Conservation (phyloP, 2,797 vertebrate species). For the Peromyscus eremicus region DNA sequence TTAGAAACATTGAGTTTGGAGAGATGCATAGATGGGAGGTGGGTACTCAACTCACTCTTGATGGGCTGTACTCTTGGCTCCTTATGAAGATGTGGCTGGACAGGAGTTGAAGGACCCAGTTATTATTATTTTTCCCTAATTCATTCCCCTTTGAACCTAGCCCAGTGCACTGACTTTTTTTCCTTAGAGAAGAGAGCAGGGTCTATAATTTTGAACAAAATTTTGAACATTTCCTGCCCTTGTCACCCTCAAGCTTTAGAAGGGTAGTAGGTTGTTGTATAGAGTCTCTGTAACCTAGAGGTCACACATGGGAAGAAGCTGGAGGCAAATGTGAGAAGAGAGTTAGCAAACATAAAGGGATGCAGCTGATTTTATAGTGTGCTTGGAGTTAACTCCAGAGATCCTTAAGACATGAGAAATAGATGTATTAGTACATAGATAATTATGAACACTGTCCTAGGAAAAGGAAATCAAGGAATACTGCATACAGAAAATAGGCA, state of each 20-base stretch:
- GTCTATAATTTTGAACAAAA: neutral
- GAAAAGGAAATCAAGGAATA: constrained; percentile 14
- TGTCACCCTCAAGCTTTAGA: neutral
- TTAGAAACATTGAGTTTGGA: neutral
- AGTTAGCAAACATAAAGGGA: neutral
- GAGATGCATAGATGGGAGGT: neutral
- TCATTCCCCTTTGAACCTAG: constrained; percentile 1
- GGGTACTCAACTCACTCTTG: neutral
- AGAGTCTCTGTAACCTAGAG: neutral
- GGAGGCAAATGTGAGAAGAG: neutral
- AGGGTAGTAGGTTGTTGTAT: neutral
- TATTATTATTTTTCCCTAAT: neutral
- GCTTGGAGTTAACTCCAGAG: constrained; percentile 46
- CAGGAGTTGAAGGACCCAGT: neutral
- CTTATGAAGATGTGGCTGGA: neutral
- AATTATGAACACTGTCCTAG: constrained; percentile 9
- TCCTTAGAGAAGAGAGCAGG: neutral
- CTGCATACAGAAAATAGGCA: neutral
- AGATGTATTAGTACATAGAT: neutral
- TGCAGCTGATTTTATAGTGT: neutral
- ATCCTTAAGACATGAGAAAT: constrained; percentile 9
- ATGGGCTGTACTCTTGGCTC: neutral
- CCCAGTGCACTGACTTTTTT: neutral
- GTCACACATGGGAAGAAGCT: neutral
- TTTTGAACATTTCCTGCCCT: neutral